phyloP scores from a whole-genome alignment of 64 coral and sea anemone species.

The Dendrophyllia cribrosa region DNA sequence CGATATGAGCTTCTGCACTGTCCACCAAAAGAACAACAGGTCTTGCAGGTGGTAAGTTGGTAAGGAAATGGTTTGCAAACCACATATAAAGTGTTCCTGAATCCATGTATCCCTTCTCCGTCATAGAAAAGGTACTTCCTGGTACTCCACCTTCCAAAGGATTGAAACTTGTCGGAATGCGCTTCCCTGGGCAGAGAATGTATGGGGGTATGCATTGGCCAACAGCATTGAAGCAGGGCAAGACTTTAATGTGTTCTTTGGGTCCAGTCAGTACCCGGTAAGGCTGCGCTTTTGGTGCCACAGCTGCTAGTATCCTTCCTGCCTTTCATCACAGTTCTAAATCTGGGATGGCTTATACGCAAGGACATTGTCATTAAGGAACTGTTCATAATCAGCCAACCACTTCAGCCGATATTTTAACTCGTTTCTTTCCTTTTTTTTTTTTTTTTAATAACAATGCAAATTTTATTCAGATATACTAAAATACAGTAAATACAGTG shows the following conservation, averaged over 20 bases:
- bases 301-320: conserved; percentile 47
- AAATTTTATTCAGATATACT: too few species aligned
- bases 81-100: conserved; percentile 49
- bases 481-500: too few species aligned
- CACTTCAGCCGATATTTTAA: neutral
- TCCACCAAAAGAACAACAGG: conserved; percentile 29
- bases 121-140: conserved; percentile 48
- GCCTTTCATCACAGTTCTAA: conserved; percentile 28
- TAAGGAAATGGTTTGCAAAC: conserved; percentile 55
- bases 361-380: neutral
- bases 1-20: conserved; percentile 15
- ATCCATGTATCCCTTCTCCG: conserved; percentile 50
- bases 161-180: conserved; percentile 53
- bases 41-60: conserved; percentile 39
- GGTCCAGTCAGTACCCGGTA: conserved; percentile 35
- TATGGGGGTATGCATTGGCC: conserved; percentile 67
- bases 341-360: neutral
- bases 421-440: neutral
- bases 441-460: too few species aligned
- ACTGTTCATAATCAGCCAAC: neutral
- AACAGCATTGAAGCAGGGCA: conserved; percentile 66
- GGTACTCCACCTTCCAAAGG: conserved; percentile 48
- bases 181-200: conserved; percentile 36
- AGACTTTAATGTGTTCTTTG: conserved; percentile 52
- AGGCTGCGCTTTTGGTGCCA: conserved; percentile 10